Percentiles rank a stretch among this genome's conserved stretches.
phyloP scores from a whole-genome alignment of 2,113 vertebrate genomes.

The Aix galericulata region DNA sequence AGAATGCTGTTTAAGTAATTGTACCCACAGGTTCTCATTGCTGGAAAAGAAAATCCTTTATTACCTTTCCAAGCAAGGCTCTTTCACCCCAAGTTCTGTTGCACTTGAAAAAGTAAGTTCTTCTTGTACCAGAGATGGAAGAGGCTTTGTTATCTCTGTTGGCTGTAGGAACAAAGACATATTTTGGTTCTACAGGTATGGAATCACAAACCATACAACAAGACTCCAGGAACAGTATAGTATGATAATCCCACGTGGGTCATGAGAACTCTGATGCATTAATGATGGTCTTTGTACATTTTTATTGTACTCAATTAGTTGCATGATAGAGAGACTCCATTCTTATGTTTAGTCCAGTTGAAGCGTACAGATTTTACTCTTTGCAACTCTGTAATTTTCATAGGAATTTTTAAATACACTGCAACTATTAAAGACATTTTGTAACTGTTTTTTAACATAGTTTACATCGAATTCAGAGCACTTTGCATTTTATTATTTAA shows the following conservation, averaged over 20 bases:
- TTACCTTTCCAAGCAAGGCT: conserved; percentile 36
- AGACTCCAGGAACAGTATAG: neutral
- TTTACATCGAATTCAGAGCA: neutral
- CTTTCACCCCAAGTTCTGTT: neutral
- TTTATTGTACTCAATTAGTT: neutral
- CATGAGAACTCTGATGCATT: neutral
- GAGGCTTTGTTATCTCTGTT: neutral
- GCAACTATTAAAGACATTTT: neutral
- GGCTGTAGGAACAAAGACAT: neutral
- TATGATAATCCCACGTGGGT: rapidly evolving
- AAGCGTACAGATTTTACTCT: neutral
- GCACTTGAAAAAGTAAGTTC: neutral
- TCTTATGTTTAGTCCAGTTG: neutral
- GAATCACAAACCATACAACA: neutral
- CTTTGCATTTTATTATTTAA: neutral
- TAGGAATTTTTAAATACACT: neutral
- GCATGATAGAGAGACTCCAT: neutral
- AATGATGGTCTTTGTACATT: neutral
- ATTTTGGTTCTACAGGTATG: neutral
- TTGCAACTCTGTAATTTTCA: neutral
- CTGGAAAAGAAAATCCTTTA: neutral
- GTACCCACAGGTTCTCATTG: neutral
- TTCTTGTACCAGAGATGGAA: neutral
- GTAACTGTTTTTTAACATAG: no score
- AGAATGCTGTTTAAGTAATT: neutral